Base-by-base conservation (phyloP, 2,888 invertebrate genomes). In the Andrena minutula region DNA sequence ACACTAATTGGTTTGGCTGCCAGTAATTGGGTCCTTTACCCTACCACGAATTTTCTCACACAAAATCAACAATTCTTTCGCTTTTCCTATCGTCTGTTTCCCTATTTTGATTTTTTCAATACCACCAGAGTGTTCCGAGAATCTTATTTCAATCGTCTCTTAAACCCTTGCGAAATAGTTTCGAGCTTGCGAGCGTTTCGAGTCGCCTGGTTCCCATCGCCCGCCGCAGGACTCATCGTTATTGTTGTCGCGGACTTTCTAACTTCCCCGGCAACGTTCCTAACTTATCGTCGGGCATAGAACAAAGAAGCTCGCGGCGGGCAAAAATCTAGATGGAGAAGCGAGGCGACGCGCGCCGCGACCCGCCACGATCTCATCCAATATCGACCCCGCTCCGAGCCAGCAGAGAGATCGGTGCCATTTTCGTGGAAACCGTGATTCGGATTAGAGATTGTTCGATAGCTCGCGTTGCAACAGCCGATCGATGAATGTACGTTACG, bases 191-290 rank as follows among this genome's bases (percentile, higher is more conserved):
- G 53, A 35, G 8, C 32, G 23, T 23, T 56, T 35, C 28, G 47
- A 74, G 41, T 30, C 35, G 56, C 26, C 51, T 30, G 32, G 60
- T 68, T 75, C 58, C 60, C 75, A 75, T 75, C 75, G 75, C 16
- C 47, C 65, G 26, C 32, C 76, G 56, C 56, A 32, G 47, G 56
- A 63, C 41, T 64, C 65, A 30, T 58, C 65, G 64, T 41, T 4
- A 56, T 41, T 56, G 47, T 30, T 41, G 61, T 73, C 80, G 81
- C 85, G 84, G 92, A 93, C 93, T 93, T 93, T 93, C 93, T 93
- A 93, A 93, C 93, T 92, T 92, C 92, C 92, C 92, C 90, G 92
- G 91, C 92, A 92, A 92, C 91, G 89, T 91, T 91, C 88, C 90
- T 88, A 89, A 88, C 89, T 89, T 87, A 41, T 41, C 16, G 41